A percentile compares a stretch with the other conserved stretches of the same genome.
Conservation (phyloP, 2,888 invertebrate species). For the Hypena proboscidalis region DNA sequence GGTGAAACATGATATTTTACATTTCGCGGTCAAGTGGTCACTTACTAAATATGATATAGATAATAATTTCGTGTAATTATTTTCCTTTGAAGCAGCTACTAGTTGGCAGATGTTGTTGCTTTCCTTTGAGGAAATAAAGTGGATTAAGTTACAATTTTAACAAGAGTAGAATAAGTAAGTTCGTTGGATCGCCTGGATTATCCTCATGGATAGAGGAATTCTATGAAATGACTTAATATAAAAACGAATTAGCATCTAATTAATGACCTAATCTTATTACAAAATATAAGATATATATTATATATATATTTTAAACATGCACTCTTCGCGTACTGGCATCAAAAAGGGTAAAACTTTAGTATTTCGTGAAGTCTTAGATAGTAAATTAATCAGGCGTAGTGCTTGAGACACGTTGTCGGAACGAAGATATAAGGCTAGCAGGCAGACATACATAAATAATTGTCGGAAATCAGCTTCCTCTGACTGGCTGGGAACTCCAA, state of each 20-base stretch:
- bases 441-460: conserved; percentile 55
- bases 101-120: conserved; percentile 56
- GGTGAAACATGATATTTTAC: conserved; percentile 61
- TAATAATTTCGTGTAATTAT: conserved; percentile 65
- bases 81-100: conserved; percentile 52
- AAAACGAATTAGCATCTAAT: too few relatives aligned
- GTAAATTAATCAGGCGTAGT: too few relatives aligned
- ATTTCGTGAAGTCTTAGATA: too few relatives aligned
- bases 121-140: too few relatives aligned
- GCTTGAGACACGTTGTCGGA: conserved; percentile 30
- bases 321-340: too few relatives aligned
- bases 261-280: too few relatives aligned
- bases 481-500: conserved; percentile 50
- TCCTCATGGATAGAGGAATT: too few relatives aligned
- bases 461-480: conserved; percentile 66
- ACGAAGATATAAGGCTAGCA: conserved; percentile 54
- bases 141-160: too few relatives aligned
- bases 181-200: too few relatives aligned
- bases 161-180: too few relatives aligned
- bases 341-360: too few relatives aligned
- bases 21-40: conserved; percentile 73
- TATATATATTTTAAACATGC: neutral
- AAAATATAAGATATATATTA: conserved; percentile 3
- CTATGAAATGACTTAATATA: too few relatives aligned
- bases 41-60: conserved; percentile 48